These are phyloP conservation scores for Rhyacichthys aspro DNA, from an alignment of 2,797 vertebrate species.

Conservation along the genomic window DNA sequence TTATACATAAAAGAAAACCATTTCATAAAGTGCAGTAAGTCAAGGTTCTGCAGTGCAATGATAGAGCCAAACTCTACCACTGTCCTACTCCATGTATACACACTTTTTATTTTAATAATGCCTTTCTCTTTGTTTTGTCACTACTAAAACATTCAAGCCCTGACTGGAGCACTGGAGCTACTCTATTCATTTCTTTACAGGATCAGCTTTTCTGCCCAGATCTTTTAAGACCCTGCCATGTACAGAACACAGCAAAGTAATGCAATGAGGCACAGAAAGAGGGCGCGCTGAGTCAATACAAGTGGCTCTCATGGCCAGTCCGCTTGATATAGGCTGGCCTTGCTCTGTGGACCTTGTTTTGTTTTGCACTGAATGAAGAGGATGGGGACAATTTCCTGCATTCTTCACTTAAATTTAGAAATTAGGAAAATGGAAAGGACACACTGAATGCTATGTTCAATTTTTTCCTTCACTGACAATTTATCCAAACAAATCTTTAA, in stretches of 20 bases:
- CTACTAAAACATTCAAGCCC: too few relatives aligned
- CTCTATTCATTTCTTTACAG: constrained; percentile 51
- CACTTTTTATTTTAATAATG: neutral
- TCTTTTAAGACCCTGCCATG: constrained; percentile 44
- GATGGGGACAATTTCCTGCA: constrained; percentile 28
- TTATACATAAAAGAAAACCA: too few relatives aligned
- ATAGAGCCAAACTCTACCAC: too few relatives aligned
- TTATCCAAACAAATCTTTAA: constrained; percentile 70
- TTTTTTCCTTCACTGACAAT: constrained; percentile 39
- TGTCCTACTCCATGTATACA: too few relatives aligned
- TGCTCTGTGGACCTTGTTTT: constrained; percentile 41
- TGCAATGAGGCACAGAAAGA: constrained; percentile 16
- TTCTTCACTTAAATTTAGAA: constrained; percentile 29
- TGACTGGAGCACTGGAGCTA: neutral
- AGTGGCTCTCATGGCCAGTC: constrained; percentile 15
- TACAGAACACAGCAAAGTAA: constrained; percentile 33
- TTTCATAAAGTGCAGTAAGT: too few relatives aligned
- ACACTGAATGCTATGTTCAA: constrained; percentile 13
- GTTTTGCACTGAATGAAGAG: constrained; percentile 26
- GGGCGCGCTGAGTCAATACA: constrained; percentile 14
- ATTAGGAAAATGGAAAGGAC: constrained; percentile 13
- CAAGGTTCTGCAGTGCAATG: too few relatives aligned
- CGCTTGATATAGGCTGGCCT: too few relatives aligned
- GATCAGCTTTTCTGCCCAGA: constrained; percentile 54
- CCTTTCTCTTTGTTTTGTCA: constrained; percentile 63